Conservation (phyloP, 2,888 invertebrate species). For the Andrena fulva region DNA sequence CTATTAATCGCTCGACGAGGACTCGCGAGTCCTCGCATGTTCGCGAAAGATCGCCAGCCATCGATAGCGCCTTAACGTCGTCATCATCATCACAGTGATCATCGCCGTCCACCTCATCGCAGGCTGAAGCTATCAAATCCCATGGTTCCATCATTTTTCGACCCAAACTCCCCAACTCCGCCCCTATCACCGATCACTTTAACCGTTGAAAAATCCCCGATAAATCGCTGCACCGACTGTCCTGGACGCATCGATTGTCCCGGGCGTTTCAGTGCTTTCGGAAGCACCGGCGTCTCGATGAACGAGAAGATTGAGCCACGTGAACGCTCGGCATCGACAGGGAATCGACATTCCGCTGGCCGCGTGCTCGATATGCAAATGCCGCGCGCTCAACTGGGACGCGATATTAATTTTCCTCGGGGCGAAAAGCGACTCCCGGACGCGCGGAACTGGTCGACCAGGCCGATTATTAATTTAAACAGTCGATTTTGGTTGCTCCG, state of each 20-base stretch:
- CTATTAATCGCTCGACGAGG: conserved; percentile 13
- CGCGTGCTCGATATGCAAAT: conserved; percentile 45
- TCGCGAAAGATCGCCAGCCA: conserved; percentile 34
- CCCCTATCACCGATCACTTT: background rate
- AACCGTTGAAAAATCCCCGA: background rate
- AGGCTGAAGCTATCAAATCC: conserved; percentile 22
- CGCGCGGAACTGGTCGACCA: conserved; percentile 4
- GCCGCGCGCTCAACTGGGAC: conserved; percentile 24
- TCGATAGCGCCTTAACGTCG: conserved; percentile 60
- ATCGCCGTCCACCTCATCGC: conserved; percentile 36
- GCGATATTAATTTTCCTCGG: conserved; percentile 44
- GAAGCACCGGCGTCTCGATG: background rate
- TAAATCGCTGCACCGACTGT: background rate
- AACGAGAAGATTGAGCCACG: conserved; percentile 12
- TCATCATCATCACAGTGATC: conserved; percentile 24
- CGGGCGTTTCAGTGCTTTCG: background rate
- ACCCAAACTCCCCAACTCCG: background rate
- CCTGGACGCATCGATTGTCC: background rate
- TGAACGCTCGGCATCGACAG: conserved; percentile 4
- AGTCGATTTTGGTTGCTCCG: background rate
- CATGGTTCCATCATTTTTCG: conserved; percentile 8
- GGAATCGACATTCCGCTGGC: conserved; percentile 20
- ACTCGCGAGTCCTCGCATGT: conserved; percentile 11
- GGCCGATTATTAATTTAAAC: conserved; percentile 21
- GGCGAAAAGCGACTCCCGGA: conserved; percentile 17